A percentile compares a stretch with the other conserved stretches of the same genome.
Evolutionary conservation across 2,797 vertebrate genomes (phyloP).

Genomic region (Coracias cyanogaster): DNA sequence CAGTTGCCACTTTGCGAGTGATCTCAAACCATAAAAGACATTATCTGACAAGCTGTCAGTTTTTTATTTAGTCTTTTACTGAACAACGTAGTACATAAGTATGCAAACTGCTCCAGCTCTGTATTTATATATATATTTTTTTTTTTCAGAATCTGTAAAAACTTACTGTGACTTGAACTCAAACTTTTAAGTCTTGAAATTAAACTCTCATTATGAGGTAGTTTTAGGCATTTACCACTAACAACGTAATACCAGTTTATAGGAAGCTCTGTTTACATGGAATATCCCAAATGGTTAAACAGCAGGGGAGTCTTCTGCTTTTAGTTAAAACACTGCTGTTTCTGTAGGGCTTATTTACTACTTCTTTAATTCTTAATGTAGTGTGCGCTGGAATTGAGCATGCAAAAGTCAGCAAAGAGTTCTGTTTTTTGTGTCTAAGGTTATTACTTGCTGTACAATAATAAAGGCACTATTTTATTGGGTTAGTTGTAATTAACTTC

Average conservation of each 20-base stretch:
- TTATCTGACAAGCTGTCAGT: background rate
- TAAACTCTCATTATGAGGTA: conserved; percentile 68
- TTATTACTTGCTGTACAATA: conserved; percentile 83
- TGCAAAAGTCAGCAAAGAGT: conserved; percentile 77
- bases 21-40: background rate
- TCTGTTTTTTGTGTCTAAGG: conserved; percentile 77
- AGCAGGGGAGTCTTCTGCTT: conserved; percentile 80
- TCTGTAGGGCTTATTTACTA: conserved; percentile 81
- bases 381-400: conserved; percentile 77
- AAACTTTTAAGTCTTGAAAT: conserved; percentile 62
- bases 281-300: conserved; percentile 75
- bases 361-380: conserved; percentile 81
- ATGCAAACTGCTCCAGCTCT: background rate
- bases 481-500: conserved; percentile 87
- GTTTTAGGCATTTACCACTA: conserved; percentile 60
- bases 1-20: background rate
- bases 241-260: conserved; percentile 67
- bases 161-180: background rate
- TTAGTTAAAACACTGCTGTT: conserved; percentile 80
- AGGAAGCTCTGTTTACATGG: conserved; percentile 61
- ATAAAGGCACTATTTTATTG: conserved; percentile 86
- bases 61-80: background rate
- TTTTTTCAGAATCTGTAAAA: conserved; percentile 35
- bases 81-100: background rate
- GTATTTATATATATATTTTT: background rate